Conservation (phyloP, 2,113 vertebrate species). For the Haemorhous mexicanus region DNA sequence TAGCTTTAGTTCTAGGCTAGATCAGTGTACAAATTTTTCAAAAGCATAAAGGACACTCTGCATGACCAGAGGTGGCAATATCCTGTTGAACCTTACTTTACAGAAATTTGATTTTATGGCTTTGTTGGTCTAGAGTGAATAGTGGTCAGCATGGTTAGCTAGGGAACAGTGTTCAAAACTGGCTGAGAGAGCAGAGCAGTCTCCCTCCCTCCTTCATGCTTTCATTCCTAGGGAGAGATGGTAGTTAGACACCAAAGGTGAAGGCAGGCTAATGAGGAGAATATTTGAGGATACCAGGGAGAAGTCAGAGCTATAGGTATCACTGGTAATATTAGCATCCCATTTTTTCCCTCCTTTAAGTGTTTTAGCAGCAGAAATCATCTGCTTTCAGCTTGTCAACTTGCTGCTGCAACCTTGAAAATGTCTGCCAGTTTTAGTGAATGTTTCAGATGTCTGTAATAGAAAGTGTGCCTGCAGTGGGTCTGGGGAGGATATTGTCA, state of each 20-base stretch:
- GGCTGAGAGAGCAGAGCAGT: fast-evolving
- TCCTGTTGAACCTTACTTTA: neutral
- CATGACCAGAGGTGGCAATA: neutral
- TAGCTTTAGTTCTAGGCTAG: neutral
- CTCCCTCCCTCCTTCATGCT: neutral
- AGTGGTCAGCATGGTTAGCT: neutral
- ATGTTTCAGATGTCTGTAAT: neutral
- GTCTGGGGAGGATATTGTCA: neutral
- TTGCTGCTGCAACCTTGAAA: neutral
- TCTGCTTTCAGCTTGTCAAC: neutral
- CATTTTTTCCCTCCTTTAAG: neutral
- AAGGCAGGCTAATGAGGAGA: neutral
- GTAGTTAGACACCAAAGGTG: neutral
- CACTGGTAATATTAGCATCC: neutral
- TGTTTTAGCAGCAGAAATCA: neutral
- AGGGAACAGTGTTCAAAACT: neutral
- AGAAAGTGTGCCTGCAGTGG: neutral
- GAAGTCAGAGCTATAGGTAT: neutral
- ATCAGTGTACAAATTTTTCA: neutral
- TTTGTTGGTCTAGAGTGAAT: neutral
- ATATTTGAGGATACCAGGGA: neutral
- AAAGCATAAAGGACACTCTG: neutral
- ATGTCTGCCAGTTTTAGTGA: neutral
- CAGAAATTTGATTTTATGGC: neutral
- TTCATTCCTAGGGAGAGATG: neutral